phyloP scores from a whole-genome alignment of 2,797 vertebrate species.

The Clangula hyemalis region DNA sequence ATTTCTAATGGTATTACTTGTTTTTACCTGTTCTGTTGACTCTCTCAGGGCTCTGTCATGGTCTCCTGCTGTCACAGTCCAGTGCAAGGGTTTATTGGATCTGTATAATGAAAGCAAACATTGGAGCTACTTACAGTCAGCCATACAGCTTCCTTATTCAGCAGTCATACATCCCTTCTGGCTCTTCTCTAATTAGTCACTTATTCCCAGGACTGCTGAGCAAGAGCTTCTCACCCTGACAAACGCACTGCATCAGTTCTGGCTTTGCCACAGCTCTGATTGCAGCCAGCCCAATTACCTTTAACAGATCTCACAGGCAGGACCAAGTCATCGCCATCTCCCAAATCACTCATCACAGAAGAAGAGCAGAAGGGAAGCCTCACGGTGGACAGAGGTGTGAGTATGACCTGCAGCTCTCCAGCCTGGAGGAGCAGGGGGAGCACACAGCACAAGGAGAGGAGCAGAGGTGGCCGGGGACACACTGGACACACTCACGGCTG shows the following conservation, averaged over 20 bases:
- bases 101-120: neutral
- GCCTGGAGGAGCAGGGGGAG: neutral
- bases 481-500: neutral
- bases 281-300: constrained; percentile 17
- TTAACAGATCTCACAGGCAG: neutral
- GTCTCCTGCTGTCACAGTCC: constrained; percentile 13
- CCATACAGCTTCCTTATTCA: constrained; percentile 13
- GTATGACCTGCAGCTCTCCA: neutral
- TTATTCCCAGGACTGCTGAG: constrained; percentile 36
- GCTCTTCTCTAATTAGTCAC: constrained; percentile 31
- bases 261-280: neutral
- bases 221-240: neutral
- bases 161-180: neutral
- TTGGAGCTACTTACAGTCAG: neutral
- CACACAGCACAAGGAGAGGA: neutral
- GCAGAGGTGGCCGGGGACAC: neutral
- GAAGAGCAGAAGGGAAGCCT: neutral
- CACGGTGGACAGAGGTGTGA: neutral
- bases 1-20: neutral
- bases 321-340: neutral
- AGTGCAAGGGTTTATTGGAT: constrained; percentile 7
- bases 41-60: neutral
- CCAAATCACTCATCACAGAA: neutral
- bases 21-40: constrained; percentile 26
- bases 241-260: neutral